Evolutionary conservation across 2,888 invertebrate genomes (phyloP).

Genomic region (Netelia inedita): DNA sequence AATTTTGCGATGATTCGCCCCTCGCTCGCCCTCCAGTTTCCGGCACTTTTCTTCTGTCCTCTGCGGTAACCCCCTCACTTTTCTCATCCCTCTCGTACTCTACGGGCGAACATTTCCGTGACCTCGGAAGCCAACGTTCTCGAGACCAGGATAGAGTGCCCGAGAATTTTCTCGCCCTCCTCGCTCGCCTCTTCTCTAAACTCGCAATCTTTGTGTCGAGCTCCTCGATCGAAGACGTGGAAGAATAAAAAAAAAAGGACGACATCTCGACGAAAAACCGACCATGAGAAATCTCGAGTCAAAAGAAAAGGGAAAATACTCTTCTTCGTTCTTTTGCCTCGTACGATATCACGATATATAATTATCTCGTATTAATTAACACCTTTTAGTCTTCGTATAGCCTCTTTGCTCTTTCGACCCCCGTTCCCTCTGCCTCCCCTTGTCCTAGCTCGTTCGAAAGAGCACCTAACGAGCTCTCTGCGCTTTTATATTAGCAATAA

Average conservation of each 20-base stretch:
- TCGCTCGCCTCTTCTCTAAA: constrained; percentile 40
- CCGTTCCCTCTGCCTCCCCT: constrained; percentile 1
- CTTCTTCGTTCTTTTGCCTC: constrained; percentile 24
- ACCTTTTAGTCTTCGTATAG: constrained; percentile 78
- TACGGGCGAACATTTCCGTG: constrained; percentile 62
- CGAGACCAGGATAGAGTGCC: constrained; percentile 59
- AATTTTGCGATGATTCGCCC: constrained; percentile 64
- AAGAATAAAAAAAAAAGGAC: constrained; percentile 1
- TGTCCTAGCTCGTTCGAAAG: background rate
- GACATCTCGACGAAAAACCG: constrained; percentile 14
- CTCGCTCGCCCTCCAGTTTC: constrained; percentile 57
- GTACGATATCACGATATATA: constrained; percentile 70
- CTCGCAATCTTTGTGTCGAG: constrained; percentile 52
- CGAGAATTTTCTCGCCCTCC: constrained; percentile 42
- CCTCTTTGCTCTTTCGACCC: constrained; percentile 39
- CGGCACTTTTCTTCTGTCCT: constrained; percentile 62
- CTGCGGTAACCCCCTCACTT: constrained; percentile 47
- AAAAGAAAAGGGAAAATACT: constrained; percentile 49
- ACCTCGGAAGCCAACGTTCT: constrained; percentile 65
- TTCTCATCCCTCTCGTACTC: constrained; percentile 44
- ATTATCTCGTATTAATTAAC: constrained; percentile 82
- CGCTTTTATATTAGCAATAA: constrained; percentile 80
- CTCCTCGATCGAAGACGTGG: constrained; percentile 31
- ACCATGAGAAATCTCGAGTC: constrained; percentile 41
- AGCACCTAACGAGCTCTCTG: constrained; percentile 56